Conservation (phyloP, 2,888 invertebrate genomes). For the Pandemis cinnamomeana region DNA sequence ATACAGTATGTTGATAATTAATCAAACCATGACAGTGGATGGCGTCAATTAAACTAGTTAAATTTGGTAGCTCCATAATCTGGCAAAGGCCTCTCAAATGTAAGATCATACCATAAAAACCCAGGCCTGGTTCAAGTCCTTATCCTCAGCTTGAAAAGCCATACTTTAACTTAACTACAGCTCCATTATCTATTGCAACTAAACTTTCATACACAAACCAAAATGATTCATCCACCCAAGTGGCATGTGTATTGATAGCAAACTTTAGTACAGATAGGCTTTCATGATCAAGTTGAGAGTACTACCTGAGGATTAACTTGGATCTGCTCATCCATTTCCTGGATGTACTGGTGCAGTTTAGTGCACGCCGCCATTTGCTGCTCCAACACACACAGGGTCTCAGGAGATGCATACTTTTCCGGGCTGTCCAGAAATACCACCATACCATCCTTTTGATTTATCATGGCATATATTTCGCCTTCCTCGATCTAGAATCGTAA, state of each 20-base stretch:
- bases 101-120: too few species aligned
- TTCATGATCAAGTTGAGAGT: slow-evolving; percentile 9
- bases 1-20: not conserved
- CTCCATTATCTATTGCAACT: too few species aligned
- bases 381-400: slow-evolving; percentile 94
- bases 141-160: too few species aligned
- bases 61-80: too few species aligned
- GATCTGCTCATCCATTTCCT: slow-evolving; percentile 97
- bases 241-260: too few species aligned
- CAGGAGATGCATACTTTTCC: slow-evolving; percentile 96
- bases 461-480: slow-evolving; percentile 97
- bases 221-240: too few species aligned
- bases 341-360: slow-evolving; percentile 93
- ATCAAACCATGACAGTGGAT: not conserved
- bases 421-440: slow-evolving; percentile 98
- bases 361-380: slow-evolving; percentile 94
- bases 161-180: too few species aligned
- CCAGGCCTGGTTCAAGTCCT: too few species aligned
- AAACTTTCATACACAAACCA: too few species aligned
- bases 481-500: slow-evolving; percentile 92
- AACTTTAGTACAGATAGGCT: not conserved
- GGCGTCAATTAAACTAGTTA: not conserved
- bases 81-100: too few species aligned
- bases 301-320: slow-evolving; percentile 92
- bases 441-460: slow-evolving; percentile 99